phyloP scores from a whole-genome alignment of 2,797 vertebrate species.

The Pseudocheirus occidentalis region DNA sequence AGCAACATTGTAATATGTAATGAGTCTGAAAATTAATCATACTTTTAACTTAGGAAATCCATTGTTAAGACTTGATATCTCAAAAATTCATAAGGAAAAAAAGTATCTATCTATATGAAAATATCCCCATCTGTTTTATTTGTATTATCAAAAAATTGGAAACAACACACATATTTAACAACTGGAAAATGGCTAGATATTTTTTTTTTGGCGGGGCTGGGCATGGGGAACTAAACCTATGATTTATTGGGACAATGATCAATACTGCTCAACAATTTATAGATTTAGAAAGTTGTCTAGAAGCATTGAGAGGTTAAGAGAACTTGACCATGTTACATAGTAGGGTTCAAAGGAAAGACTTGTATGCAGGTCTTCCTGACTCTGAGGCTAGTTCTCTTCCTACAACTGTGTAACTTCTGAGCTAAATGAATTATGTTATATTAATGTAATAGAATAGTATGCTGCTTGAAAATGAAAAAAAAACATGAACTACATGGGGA shows the following conservation, averaged over 20 bases:
- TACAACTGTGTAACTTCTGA: not conserved
- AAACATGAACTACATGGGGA: not conserved
- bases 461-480: not conserved
- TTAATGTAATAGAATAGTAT: not conserved
- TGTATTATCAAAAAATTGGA: not conserved
- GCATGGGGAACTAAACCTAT: not conserved
- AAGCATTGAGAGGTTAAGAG: not conserved
- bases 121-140: not conserved
- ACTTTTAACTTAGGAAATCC: not conserved
- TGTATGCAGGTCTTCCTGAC: not conserved
- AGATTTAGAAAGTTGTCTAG: not conserved
- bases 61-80: not conserved
- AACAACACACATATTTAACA: not conserved
- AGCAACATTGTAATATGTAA: not conserved
- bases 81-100: not conserved
- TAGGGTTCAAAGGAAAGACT: not conserved
- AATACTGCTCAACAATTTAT: not conserved
- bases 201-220: not conserved
- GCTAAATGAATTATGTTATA: not conserved
- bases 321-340: not conserved
- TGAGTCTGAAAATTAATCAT: not conserved
- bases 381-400: not conserved
- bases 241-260: not conserved
- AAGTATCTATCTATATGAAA: not conserved
- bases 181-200: not conserved